Base-by-base conservation (phyloP, 2,113 vertebrate genomes). In the Prionailurus bengalensis region DNA sequence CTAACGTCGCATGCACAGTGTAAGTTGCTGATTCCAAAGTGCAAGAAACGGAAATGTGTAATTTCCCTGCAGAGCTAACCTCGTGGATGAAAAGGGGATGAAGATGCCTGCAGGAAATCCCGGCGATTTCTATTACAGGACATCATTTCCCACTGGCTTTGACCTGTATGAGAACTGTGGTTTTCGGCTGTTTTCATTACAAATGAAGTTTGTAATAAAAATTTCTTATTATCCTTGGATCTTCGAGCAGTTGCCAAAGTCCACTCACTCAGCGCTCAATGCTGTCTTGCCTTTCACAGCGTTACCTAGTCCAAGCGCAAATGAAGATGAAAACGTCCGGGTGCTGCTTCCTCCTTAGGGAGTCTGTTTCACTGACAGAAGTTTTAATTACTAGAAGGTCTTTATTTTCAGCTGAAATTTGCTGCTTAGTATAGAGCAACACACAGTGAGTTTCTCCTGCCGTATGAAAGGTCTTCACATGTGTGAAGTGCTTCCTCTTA, bases 21-120 rank as follows among this genome's bases (percentile, higher is more conserved):
- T 27, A 96, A 70, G 13, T 96, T 98, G 70, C 90, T 87, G 86
- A 61, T 95, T 98, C 85, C 95, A 89, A 81, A 98, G 86, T 45
- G 89, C 39, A 98, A 55, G 93, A 31, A 85, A 82, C 58, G 5
- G 82, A 51, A 98, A 88, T 11, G 23, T 81, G 65, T 89, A 66
- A 97, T 97, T 98, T 94, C 88, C 94, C 17, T 0, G 17, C 68
- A 96, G 95, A 98, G 79, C 39, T 91, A 83, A 90, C 78, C 81
- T 95, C 2, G 48, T 3, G 65, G 68, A 86, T 89, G 84, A 94
- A 94, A 94, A 68, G 78, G 93, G 78, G 78, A 86, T 92, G 65
- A 19, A 13, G 76, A 5, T 0, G 61, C 2, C 4, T 58, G 39
- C 0, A 4, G 97, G 94, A 83, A 98, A 93, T 79, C 68, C 61